Base-by-base conservation (phyloP, 2,888 invertebrate species). In the Punctoribates punctum region DNA sequence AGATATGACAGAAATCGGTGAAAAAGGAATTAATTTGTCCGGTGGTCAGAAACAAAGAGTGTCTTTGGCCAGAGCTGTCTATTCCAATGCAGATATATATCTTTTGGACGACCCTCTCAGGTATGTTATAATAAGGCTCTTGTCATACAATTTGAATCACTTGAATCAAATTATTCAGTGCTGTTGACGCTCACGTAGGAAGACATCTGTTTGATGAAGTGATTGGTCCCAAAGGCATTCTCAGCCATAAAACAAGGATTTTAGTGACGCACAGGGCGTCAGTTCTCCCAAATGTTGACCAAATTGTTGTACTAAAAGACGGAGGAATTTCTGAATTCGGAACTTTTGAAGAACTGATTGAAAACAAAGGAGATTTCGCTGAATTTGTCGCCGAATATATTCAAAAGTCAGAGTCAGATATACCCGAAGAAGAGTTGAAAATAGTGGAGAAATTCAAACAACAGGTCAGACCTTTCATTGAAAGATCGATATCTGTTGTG, bases 231-330 rank as follows among this genome's bases (percentile, higher is more conserved):
- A 81, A 83, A 15, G 87, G 87, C 17, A 54, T 86, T 2, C 82
- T 87, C 4, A 81, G 82, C 74, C 80, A 83, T 54, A 87, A 88
- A 86, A 96, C 96, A 0, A 88, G 96, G 78, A 85, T 98, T 65
- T 88, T 98, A 81, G 96, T 98, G 46, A 98, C 98, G 0, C 97
- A 98, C 84, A 93, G 94, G 79, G 90, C 97, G 75, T 93, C 94
- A 13, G 96, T 93, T 85, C 87, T 98, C 81, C 91, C 94, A 0
- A 89, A 92, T 82, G 92, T 93, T 0, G 94, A 97, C 85, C 87
- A 91, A 81, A 94, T 98, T 80, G 85, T 95, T 79, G 97, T 98
- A 2, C 84, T 98, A 82, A 91, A 90, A 82, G 88, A 91, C 81
- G 97, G 97, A 0, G 87, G 88, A 81, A 88, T 98, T 20, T 91